Percentiles rank a stretch among this genome's conserved stretches.
phyloP scores from a whole-genome alignment of 2,797 vertebrate species.

The Epinephelus coioides region DNA sequence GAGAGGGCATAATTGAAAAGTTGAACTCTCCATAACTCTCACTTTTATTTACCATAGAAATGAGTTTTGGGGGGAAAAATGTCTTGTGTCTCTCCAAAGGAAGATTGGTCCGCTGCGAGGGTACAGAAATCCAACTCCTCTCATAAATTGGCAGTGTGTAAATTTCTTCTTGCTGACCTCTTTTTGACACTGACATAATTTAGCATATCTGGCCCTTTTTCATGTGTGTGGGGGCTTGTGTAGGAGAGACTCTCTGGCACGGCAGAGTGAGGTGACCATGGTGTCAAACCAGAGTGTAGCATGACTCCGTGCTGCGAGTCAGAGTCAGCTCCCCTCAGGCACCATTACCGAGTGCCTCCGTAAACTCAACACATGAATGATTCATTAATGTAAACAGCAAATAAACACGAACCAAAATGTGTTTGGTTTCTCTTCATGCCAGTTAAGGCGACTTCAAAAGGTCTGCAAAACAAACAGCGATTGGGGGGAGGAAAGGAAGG shows the following conservation, averaged over 20 bases:
- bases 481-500: constrained; percentile 4
- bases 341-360: constrained; percentile 49
- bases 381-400: constrained; percentile 70
- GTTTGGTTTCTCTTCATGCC: constrained; percentile 48
- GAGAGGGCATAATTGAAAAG: constrained; percentile 57
- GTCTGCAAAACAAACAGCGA: constrained; percentile 45
- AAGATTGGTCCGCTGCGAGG: constrained; percentile 21
- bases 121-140: constrained; percentile 29
- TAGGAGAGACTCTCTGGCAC: constrained; percentile 29
- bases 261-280: constrained; percentile 38
- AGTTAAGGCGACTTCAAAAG: constrained; percentile 59
- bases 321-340: constrained; percentile 57
- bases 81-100: constrained; percentile 25
- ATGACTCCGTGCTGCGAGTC: constrained; percentile 50
- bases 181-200: constrained; percentile 60
- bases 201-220: constrained; percentile 30
- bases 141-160: constrained; percentile 37
- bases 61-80: not conserved
- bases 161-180: constrained; percentile 47
- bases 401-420: constrained; percentile 54
- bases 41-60: constrained; percentile 55
- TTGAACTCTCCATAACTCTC: constrained; percentile 41
- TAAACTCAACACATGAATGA: constrained; percentile 69
- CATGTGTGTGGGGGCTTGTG: constrained; percentile 26
- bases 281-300: constrained; percentile 52